Evolutionary conservation across 2,888 invertebrate genomes (phyloP), one percentile per base, ranked within the genome.

Genomic region (Zonitis immaculata): DNA sequence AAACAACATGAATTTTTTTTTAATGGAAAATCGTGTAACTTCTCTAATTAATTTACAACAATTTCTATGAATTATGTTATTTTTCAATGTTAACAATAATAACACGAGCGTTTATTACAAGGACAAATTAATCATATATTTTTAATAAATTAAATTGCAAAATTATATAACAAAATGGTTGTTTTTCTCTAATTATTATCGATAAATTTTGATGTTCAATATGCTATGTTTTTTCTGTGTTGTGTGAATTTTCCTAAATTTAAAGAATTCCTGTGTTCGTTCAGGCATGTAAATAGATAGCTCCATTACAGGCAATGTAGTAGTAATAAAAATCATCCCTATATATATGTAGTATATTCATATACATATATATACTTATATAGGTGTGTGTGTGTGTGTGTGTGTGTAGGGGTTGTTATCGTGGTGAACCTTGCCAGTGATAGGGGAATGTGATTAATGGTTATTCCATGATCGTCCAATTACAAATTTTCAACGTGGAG

Each of bases 241-340:
- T n/a, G n/a, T n/a, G n/a, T n/a, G n/a, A n/a, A 14, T 14, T 32
- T 12, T n/a, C 6, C 32, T 18, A 9, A 9, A 9, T 18, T 18
- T 6, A 35, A 18, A 35, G 35, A 35, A 35, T 35, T 35, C 11
- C 16, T 16, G 14, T 18, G 18, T 35, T 3, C 35, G 18, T 35
- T 25, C 27, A 44, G 44, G 44, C 44, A 28, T 44, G 44, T 44
- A 44, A 44, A 44, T 44, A 27, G 28, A 44, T 44, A 27, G 44
- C 44, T 25, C 44, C 44, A 44, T 44, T 44, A 44, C 25, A 44
- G 44, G 26, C 44, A 44, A 44, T 44, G 25, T 28, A 26, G 28
- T 5, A 22, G 44, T 44, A 44, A 44, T 44, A 44, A 44, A 44
- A 44, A 44, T 44, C 44, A 44, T 14, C 44, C 44, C 44, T 26